phyloP scores from a whole-genome alignment of 2,888 invertebrate species.

The Timandra comae region DNA sequence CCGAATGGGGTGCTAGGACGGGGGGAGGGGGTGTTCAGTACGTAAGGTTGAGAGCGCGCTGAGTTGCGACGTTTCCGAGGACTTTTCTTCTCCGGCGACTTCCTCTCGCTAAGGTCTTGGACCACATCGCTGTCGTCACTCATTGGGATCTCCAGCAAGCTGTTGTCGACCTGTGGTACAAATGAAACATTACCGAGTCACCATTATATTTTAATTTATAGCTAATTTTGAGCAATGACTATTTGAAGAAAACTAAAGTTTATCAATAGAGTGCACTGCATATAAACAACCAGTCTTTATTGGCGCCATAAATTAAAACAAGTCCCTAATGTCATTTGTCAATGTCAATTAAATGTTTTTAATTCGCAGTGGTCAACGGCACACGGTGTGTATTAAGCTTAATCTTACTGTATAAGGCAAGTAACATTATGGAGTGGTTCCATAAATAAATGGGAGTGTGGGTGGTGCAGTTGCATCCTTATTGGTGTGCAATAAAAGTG shows the following conservation, averaged over 20 bases:
- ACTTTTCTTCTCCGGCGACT: conserved; percentile 68
- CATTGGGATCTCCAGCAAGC: conserved; percentile 60
- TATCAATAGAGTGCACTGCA: no score
- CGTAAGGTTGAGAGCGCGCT: conserved; percentile 67
- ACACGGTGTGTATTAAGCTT: conserved; percentile 21
- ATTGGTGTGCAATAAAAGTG: background rate
- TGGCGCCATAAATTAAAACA: conserved; percentile 33
- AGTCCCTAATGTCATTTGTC: conserved; percentile 4
- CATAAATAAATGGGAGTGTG: no score
- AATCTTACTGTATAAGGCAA: conserved; percentile 8
- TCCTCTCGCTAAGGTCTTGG: conserved; percentile 66
- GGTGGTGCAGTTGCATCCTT: no score
- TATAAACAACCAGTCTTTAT: conserved; percentile 28
- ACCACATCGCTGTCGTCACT: conserved; percentile 71
- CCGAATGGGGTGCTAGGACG: conserved; percentile 68
- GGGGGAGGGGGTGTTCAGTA: conserved; percentile 67
- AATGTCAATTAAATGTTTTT: conserved; percentile 1
- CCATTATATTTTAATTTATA: no score
- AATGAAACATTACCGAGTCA: conserved; percentile 30
- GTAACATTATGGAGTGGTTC: no score
- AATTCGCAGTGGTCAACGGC: conserved; percentile 8
- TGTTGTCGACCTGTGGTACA: conserved; percentile 64
- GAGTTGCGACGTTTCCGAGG: conserved; percentile 66
- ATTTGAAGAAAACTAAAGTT: no score
- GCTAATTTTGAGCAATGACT: no score